These are phyloP conservation scores for Mionectes olivaceus DNA, from an alignment of 2,797 vertebrate genomes.

Conservation along the genomic window DNA sequence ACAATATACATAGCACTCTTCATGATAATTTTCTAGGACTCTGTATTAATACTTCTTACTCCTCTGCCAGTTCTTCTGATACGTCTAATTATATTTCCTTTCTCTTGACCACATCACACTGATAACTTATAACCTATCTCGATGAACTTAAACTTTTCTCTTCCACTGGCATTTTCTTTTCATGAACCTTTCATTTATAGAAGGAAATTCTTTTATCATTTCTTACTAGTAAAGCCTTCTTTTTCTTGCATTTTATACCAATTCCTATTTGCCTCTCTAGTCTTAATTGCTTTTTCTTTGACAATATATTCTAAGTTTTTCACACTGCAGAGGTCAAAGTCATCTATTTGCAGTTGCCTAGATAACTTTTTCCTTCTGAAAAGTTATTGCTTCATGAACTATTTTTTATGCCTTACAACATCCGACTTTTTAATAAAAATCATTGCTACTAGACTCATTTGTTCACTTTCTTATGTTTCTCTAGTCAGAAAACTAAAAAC, in stretches of 20 bases:
- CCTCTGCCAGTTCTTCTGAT: background rate
- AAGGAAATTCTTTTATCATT: background rate
- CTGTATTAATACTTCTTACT: background rate
- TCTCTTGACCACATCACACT: background rate
- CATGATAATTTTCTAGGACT: background rate
- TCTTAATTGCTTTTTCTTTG: constrained; percentile 44
- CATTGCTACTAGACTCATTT: background rate
- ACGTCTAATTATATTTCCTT: constrained; percentile 13
- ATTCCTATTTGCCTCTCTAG: background rate
- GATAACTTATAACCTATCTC: background rate
- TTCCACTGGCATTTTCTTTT: constrained; percentile 8
- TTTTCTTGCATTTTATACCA: background rate
- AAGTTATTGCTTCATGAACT: background rate
- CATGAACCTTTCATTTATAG: background rate
- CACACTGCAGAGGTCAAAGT: constrained; percentile 5
- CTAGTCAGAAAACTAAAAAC: background rate
- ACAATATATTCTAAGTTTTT: background rate
- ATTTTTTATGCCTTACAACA: background rate
- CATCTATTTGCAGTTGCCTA: background rate
- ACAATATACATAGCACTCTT: background rate
- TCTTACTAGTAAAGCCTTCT: background rate
- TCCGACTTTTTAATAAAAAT: background rate
- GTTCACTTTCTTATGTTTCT: background rate
- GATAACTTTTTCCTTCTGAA: background rate
- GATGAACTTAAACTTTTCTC: constrained; percentile 10